A percentile compares a stretch with the other conserved stretches of the same genome.
Evolutionary conservation across 2,888 invertebrate species (phyloP).

Genomic region (Andrena minutula): DNA sequence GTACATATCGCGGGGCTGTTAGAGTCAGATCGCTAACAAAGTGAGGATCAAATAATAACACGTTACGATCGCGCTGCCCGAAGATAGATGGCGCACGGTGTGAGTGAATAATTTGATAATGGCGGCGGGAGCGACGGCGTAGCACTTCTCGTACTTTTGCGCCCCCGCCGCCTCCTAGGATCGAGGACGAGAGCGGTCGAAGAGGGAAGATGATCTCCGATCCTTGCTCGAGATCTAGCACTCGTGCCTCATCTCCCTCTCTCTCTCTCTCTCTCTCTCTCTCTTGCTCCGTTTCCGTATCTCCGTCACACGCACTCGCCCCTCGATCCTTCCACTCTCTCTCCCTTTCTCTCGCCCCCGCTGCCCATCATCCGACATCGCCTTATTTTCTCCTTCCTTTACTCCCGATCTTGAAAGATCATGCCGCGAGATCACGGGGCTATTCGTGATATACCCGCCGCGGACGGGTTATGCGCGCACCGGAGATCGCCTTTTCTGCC

Average conservation of each 20-base stretch:
- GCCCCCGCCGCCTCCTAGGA: conserved; percentile 64
- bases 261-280: conserved; percentile 9
- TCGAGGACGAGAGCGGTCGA: conserved; percentile 68
- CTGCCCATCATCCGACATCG: conserved; percentile 10
- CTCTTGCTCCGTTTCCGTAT: conserved; percentile 1
- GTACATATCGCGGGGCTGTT: conserved; percentile 75
- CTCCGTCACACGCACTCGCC: conserved; percentile 11
- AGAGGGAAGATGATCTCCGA: conserved; percentile 76
- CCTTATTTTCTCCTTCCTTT: conserved; percentile 59
- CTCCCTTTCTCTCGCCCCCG: conserved; percentile 7
- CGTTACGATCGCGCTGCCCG: conserved; percentile 80
- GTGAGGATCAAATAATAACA: conserved; percentile 85
- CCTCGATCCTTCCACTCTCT: neutral
- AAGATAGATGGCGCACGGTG: conserved; percentile 82
- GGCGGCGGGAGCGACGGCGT: conserved; percentile 70
- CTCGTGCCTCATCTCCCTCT: conserved; percentile 48
- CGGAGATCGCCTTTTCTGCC: conserved; percentile 61
- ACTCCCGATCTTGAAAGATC: conserved; percentile 73
- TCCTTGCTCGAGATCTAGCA: conserved; percentile 79
- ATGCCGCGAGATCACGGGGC: conserved; percentile 72
- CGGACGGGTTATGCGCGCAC: conserved; percentile 67
- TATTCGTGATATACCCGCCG: conserved; percentile 71
- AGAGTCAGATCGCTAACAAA: conserved; percentile 83
- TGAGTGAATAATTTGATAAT: conserved; percentile 85
- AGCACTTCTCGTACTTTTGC: conserved; percentile 65